Percentiles rank a stretch among this genome's conserved stretches.
Evolutionary conservation across 2,888 invertebrate species (phyloP).

Genomic region (Andrena chrysosceles): DNA sequence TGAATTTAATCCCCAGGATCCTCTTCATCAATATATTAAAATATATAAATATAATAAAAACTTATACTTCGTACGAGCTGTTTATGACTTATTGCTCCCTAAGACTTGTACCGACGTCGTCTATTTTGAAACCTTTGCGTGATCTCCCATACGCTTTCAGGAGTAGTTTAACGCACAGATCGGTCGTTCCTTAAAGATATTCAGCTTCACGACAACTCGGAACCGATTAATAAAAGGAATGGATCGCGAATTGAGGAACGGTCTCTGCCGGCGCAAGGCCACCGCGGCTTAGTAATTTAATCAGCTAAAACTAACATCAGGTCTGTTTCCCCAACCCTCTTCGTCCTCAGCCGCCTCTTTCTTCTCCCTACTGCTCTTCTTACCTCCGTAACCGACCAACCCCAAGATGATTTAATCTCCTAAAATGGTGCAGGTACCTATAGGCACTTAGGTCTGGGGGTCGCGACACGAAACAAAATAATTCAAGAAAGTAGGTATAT

Average conservation of each 20-base stretch:
- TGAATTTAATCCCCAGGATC: no score
- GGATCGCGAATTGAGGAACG: slow-evolving; percentile 81
- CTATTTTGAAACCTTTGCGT: not conserved
- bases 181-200: slow-evolving; percentile 58
- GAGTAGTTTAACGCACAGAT: slow-evolving; percentile 37
- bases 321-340: slow-evolving; percentile 74
- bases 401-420: slow-evolving; percentile 84
- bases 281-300: slow-evolving; percentile 84
- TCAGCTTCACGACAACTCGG: slow-evolving; percentile 66
- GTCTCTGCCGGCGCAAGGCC: slow-evolving; percentile 81
- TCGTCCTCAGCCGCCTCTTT: slow-evolving; percentile 65
- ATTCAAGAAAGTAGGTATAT: slow-evolving; percentile 75
- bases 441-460: slow-evolving; percentile 75
- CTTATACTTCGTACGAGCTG: no score
- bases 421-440: slow-evolving; percentile 82
- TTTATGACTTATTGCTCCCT: no score
- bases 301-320: slow-evolving; percentile 85
- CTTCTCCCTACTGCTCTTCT: slow-evolving; percentile 70
- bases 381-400: slow-evolving; percentile 77
- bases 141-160: slow-evolving; percentile 29
- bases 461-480: slow-evolving; percentile 79
- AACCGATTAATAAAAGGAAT: slow-evolving; percentile 83
- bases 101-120: not conserved
- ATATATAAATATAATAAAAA: no score
- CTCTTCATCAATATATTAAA: no score